These are phyloP conservation scores for Palaemon carinicauda DNA, from an alignment of 1,140 invertebrate genomes.

Conservation along the genomic window DNA sequence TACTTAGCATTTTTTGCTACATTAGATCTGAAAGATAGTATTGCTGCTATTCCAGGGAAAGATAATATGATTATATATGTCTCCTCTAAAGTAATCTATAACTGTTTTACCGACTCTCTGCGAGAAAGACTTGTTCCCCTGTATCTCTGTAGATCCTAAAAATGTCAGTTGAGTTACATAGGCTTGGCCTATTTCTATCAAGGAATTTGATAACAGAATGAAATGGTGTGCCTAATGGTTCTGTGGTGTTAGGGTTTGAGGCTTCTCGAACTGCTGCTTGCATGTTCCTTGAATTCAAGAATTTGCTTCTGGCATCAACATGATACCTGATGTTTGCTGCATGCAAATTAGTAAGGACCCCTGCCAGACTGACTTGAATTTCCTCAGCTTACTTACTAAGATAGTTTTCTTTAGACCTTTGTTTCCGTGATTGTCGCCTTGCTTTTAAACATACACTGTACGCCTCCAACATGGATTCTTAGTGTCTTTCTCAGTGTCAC, in stretches of 20 bases:
- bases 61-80: constrained; percentile 7
- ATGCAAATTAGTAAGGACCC: constrained; percentile 11
- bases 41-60: constrained; percentile 7
- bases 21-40: background rate
- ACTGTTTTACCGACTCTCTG: background rate
- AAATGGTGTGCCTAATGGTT: background rate
- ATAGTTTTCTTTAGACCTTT: too few species aligned
- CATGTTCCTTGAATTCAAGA: constrained; percentile 14
- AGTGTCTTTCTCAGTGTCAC: too few species aligned
- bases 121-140: background rate
- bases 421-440: too few species aligned
- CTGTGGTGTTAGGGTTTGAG: background rate
- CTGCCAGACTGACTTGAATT: background rate
- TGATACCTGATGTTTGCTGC: constrained; percentile 18
- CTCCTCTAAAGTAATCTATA: background rate
- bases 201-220: background rate
- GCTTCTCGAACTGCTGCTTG: background rate
- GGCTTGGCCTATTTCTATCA: background rate
- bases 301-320: constrained; percentile 2
- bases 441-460: too few species aligned
- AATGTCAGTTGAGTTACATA: background rate
- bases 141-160: background rate
- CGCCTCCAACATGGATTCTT: too few species aligned
- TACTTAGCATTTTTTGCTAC: constrained; percentile 5
- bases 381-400: too few species aligned